Conservation (phyloP, 64 coral and sea anemone genomes). For the Exaiptasia diaphana region DNA sequence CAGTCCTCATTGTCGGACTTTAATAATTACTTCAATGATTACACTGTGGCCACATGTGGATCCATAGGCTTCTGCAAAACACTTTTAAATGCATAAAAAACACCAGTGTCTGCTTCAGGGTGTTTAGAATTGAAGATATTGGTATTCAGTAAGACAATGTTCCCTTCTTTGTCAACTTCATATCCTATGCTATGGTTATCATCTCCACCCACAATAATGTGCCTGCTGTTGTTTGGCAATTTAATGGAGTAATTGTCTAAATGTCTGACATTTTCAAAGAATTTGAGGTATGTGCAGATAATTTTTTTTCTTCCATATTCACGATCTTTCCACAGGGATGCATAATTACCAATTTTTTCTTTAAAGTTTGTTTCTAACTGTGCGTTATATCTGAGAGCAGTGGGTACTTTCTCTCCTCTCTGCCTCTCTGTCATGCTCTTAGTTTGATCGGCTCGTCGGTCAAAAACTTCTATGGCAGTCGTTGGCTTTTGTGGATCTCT, state of each 20-base stretch:
- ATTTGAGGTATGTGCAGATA: not conserved
- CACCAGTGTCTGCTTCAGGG: slow-evolving; percentile 1
- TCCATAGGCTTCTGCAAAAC: not conserved
- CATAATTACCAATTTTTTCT: not conserved
- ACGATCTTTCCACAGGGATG: slow-evolving; percentile 5
- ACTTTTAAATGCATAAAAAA: not conserved
- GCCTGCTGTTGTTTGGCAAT: not conserved
- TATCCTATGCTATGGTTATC: not conserved
- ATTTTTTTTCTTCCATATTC: slow-evolving; percentile 28
- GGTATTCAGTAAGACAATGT: not conserved
- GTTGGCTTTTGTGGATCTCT: not conserved
- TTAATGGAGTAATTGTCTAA: not conserved
- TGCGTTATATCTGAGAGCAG: not conserved
- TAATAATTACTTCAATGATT: not conserved
- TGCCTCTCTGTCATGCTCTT: not conserved
- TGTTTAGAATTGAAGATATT: not conserved
- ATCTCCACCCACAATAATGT: slow-evolving; percentile 4
- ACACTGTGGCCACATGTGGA: not conserved
- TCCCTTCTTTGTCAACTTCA: not conserved
- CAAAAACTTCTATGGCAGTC: not conserved
- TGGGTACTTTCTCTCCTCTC: not conserved
- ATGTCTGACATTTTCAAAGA: not conserved
- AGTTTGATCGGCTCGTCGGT: not conserved
- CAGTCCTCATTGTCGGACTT: too few relatives aligned
- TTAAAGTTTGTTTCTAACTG: not conserved